Percentiles rank a stretch among this genome's conserved stretches.
phyloP scores from a whole-genome alignment of 2,888 invertebrate genomes.

The Dorcus hopei region DNA sequence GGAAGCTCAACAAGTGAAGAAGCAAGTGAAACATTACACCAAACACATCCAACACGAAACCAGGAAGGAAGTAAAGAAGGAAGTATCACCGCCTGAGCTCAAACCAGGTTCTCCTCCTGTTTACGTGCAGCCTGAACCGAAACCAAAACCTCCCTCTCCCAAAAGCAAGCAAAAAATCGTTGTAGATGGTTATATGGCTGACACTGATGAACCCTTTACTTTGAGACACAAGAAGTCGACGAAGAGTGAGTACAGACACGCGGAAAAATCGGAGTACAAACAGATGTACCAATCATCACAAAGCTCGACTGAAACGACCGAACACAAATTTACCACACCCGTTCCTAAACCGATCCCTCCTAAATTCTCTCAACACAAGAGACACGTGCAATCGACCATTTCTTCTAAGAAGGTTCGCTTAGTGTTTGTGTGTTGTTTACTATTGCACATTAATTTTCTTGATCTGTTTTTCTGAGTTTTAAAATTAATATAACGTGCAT shows the following conservation, averaged over 20 bases:
- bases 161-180: constrained; percentile 53
- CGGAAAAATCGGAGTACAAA: constrained; percentile 39
- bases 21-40: constrained; percentile 36
- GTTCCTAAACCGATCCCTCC: constrained; percentile 25
- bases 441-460: neutral
- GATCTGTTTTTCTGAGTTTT: no score
- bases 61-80: constrained; percentile 31
- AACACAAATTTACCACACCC: constrained; percentile 29
- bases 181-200: constrained; percentile 66
- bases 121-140: constrained; percentile 41
- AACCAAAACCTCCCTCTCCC: constrained; percentile 51
- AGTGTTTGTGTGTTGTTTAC: constrained; percentile 21
- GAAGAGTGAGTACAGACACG: constrained; percentile 39
- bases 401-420: constrained; percentile 47
- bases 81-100: constrained; percentile 40
- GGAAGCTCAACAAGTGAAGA: constrained; percentile 38
- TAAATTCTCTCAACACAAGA: constrained; percentile 42
- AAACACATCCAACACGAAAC: constrained; percentile 23
- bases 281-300: constrained; percentile 39
- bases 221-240: constrained; percentile 33
- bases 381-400: constrained; percentile 39
- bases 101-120: constrained; percentile 49
- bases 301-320: constrained; percentile 35
- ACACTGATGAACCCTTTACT: constrained; percentile 62
- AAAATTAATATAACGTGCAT: no score